phyloP scores from a whole-genome alignment of 2,888 invertebrate genomes.

The Dryococelus australis region DNA sequence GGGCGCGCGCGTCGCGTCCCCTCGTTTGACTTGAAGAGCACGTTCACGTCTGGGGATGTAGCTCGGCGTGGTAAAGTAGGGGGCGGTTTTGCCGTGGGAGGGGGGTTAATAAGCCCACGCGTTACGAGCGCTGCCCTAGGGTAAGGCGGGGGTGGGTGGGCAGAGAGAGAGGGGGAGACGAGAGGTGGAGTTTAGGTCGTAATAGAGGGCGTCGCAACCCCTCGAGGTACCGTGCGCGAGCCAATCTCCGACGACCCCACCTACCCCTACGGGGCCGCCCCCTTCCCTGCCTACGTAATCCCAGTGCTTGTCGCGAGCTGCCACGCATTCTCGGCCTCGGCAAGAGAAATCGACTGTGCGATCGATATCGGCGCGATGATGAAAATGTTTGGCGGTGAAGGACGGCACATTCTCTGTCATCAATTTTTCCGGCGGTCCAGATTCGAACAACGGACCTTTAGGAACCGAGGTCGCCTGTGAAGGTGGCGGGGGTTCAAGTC shows the following conservation, averaged over 20 bases:
- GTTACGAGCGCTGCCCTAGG: slow-evolving; percentile 16
- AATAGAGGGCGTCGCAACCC: slow-evolving; percentile 16
- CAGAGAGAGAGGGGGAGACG: neutral
- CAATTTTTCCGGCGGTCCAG: neutral
- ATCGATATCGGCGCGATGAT: slow-evolving; percentile 8
- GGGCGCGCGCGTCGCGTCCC: neutral
- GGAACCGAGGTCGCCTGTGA: neutral
- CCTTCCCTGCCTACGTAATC: neutral
- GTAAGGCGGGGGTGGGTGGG: neutral
- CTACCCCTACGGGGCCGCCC: too few relatives aligned
- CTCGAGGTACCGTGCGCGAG: neutral
- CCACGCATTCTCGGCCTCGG: neutral
- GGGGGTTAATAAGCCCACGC: neutral
- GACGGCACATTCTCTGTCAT: neutral
- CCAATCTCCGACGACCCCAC: neutral
- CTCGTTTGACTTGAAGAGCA: neutral
- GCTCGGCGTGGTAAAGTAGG: neutral
- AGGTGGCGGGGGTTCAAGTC: too few relatives aligned
- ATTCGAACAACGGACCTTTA: neutral
- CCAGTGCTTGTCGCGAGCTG: slow-evolving; percentile 16
- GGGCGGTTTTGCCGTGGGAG: neutral
- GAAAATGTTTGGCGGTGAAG: neutral
- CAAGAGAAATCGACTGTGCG: neutral
- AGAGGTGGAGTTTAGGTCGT: neutral
- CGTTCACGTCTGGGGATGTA: neutral